Conservation (phyloP, 2,113 vertebrate genomes). For the Tetraodon nigroviridis region DNA sequence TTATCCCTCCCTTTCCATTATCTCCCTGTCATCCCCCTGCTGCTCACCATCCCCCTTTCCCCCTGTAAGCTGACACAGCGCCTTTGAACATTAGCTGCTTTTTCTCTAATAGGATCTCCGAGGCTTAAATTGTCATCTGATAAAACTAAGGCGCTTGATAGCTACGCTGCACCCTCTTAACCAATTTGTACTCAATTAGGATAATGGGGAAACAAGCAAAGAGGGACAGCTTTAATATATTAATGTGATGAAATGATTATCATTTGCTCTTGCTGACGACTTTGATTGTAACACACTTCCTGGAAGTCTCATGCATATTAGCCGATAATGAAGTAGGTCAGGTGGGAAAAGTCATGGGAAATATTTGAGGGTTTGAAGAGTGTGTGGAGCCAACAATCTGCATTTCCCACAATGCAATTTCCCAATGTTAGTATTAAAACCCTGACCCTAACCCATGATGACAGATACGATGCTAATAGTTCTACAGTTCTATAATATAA, state of each 20-base stretch:
- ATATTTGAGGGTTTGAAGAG: conserved; percentile 5
- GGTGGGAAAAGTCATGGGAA: conserved; percentile 6
- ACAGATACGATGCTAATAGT: background rate
- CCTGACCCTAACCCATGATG: too few relatives aligned
- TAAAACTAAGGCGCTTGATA: conserved; percentile 88
- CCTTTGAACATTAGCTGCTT: conserved; percentile 86
- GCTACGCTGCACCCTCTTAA: conserved; percentile 85
- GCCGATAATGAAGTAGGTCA: background rate
- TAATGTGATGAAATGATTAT: conserved; percentile 89
- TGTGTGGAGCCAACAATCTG: background rate
- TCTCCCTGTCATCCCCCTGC: conserved; percentile 45
- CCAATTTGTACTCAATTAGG: conserved; percentile 92
- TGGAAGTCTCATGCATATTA: conserved; percentile 23
- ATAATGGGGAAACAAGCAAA: conserved; percentile 90
- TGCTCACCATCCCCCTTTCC: conserved; percentile 67
- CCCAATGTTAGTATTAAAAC: background rate
- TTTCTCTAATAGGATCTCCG: conserved; percentile 86
- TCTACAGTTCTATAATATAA: background rate
- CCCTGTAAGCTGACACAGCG: conserved; percentile 87
- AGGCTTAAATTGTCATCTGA: conserved; percentile 87
- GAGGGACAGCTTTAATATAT: conserved; percentile 86
- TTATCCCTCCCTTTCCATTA: conserved; percentile 50
- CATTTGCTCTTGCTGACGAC: conserved; percentile 49
- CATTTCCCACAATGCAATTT: too few relatives aligned
- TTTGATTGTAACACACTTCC: conserved; percentile 23